Percentiles rank a stretch among this genome's conserved stretches.
Evolutionary conservation across 2,113 vertebrate species (phyloP).

Genomic region (Platysternon megacephalum): DNA sequence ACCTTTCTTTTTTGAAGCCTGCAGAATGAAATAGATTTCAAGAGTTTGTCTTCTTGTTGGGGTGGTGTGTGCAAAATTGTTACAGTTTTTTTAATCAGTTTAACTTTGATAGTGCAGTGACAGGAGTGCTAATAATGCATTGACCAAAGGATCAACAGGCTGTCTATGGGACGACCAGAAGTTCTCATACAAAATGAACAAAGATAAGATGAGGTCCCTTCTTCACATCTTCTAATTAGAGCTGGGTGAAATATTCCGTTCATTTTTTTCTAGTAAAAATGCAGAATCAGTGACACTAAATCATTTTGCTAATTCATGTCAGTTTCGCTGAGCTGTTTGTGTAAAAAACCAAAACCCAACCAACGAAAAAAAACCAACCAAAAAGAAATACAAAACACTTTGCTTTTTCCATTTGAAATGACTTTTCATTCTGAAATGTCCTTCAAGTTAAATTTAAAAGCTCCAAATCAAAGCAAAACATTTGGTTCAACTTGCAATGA

Average conservation of each 20-base stretch:
- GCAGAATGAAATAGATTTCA: rapidly evolving
- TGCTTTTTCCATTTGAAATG: no score
- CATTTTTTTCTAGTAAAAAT: neutral
- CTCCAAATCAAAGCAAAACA: no score
- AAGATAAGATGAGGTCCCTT: rapidly evolving
- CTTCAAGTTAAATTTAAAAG: no score
- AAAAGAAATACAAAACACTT: neutral
- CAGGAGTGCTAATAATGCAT: rapidly evolving
- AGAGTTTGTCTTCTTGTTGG: neutral
- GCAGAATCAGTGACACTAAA: neutral
- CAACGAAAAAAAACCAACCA: neutral
- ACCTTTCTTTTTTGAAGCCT: rapidly evolving
- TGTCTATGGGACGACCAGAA: rapidly evolving
- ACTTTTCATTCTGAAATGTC: no score
- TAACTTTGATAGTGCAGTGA: rapidly evolving
- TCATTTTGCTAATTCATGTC: neutral
- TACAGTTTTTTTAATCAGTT: rapidly evolving
- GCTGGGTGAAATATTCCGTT: neutral
- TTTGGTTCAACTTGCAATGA: neutral
- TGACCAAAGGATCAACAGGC: rapidly evolving
- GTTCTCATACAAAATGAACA: rapidly evolving
- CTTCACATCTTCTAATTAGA: rapidly evolving
- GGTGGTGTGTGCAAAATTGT: rapidly evolving
- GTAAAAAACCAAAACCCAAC: neutral
- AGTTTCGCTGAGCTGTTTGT: neutral